Conservation (phyloP, 1,140 invertebrate genomes). For the Polypedilum vanderplanki region DNA sequence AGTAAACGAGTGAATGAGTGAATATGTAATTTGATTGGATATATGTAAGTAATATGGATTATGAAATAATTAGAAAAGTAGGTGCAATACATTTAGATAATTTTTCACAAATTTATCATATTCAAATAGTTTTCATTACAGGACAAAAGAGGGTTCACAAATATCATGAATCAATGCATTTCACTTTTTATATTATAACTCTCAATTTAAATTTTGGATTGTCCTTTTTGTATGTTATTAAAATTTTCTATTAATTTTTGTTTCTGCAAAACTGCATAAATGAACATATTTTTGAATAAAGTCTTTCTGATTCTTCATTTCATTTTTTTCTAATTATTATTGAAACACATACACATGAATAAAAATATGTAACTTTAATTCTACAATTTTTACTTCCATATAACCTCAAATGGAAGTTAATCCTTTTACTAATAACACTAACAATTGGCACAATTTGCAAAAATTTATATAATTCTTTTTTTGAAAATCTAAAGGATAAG, state of each 20-base stretch:
- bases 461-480: neutral
- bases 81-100: neutral
- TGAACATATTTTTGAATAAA: neutral
- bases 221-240: neutral
- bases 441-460: slow-evolving; percentile 17
- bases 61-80: slow-evolving; percentile 1
- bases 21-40: neutral
- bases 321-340: neutral
- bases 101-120: neutral
- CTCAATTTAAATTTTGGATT: neutral
- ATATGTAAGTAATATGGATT: neutral
- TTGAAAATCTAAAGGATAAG: no score
- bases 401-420: neutral
- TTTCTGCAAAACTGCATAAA: neutral
- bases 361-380: neutral
- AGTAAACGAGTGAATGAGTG: neutral
- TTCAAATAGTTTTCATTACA: neutral
- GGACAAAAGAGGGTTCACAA: slow-evolving; percentile 5
- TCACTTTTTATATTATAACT: neutral
- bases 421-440: neutral
- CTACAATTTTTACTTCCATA: neutral
- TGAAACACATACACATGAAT: slow-evolving; percentile 1
- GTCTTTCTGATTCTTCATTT: neutral
- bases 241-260: neutral
- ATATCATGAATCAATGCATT: neutral